Evolutionary conservation across 2,113 vertebrate species (phyloP).

Genomic region (Ovis canadensis): DNA sequence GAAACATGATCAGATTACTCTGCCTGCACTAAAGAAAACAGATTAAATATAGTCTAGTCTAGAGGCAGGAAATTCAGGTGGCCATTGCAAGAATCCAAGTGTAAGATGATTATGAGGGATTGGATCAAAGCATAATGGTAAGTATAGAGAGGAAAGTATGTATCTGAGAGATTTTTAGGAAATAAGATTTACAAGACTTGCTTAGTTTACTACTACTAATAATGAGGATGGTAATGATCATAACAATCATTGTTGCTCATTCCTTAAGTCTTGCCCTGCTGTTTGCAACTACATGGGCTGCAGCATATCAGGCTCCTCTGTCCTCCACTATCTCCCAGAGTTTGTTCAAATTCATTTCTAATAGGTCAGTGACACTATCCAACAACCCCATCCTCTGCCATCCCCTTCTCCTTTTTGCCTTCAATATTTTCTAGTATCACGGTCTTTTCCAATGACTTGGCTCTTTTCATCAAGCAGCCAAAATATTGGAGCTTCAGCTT

Average conservation of each 20-base stretch:
- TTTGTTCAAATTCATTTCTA: background rate
- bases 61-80: background rate
- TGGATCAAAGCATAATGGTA: background rate
- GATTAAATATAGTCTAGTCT: background rate
- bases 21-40: background rate
- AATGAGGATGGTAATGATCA: background rate
- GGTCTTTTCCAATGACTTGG: background rate
- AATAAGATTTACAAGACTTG: background rate
- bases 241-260: background rate
- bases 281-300: background rate
- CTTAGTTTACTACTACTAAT: background rate
- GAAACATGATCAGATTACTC: background rate
- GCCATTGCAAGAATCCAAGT: background rate
- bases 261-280: background rate
- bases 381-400: background rate
- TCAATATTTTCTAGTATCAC: background rate
- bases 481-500: background rate
- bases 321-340: background rate
- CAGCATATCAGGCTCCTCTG: background rate
- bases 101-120: background rate
- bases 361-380: background rate
- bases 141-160: background rate
- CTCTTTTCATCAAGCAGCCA: background rate
- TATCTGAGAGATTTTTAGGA: background rate
- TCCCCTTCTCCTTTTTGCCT: background rate